phyloP scores from a whole-genome alignment of 2,797 vertebrate species.

The Acrossocheilus fasciatus region DNA sequence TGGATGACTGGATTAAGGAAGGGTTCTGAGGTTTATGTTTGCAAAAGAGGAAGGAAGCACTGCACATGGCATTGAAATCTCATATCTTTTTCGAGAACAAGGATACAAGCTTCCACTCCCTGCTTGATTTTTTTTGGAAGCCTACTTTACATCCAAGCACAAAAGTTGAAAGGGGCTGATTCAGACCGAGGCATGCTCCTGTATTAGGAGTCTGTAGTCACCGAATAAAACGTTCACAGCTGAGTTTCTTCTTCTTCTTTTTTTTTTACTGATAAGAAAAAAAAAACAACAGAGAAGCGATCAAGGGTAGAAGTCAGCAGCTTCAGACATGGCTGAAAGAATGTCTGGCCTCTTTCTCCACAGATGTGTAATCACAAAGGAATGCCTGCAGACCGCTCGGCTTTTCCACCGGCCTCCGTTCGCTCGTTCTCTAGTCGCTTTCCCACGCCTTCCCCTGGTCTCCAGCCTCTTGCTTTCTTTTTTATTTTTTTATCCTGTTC shows the following conservation, averaged over 20 bases:
- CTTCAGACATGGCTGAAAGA: constrained; percentile 73
- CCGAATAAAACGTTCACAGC: constrained; percentile 37
- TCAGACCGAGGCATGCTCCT: neutral
- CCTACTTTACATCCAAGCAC: neutral
- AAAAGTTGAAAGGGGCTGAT: constrained; percentile 16
- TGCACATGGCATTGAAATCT: neutral
- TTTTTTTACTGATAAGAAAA: constrained; percentile 13
- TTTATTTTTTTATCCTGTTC: constrained; percentile 42
- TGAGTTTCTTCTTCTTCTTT: neutral
- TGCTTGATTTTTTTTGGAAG: neutral
- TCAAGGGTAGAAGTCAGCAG: constrained; percentile 58
- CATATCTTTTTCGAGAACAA: neutral
- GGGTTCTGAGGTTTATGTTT: constrained; percentile 15
- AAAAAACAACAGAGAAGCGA: constrained; percentile 28
- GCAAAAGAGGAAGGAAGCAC: constrained; percentile 37
- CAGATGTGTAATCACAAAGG: constrained; percentile 84
- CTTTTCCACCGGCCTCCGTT: constrained; percentile 79
- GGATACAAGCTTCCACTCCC: neutral
- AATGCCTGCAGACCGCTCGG: constrained; percentile 84
- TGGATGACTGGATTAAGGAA: constrained; percentile 39
- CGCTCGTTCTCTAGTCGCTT: constrained; percentile 58
- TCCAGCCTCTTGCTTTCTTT: constrained; percentile 41
- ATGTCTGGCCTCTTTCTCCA: constrained; percentile 80
- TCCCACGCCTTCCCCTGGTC: constrained; percentile 59
- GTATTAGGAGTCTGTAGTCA: constrained; percentile 6